Conservation (phyloP, 2,888 invertebrate species). For the Cephus spinipes region DNA sequence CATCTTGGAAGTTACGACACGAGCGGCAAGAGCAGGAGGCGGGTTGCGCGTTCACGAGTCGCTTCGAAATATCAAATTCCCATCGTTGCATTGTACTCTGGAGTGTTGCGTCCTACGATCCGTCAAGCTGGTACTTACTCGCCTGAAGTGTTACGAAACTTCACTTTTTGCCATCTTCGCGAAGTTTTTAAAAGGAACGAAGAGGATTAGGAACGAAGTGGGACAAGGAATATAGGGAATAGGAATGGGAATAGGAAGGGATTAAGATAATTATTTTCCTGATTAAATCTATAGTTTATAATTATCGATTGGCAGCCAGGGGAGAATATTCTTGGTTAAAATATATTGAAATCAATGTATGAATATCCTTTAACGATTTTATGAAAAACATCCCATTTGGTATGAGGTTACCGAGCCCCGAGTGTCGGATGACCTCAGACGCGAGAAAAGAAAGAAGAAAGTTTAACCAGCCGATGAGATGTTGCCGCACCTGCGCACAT, state of each 20-base stretch:
- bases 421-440: neutral
- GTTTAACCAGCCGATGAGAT: slow-evolving; percentile 46
- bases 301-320: neutral
- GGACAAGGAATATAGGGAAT: neutral
- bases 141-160: slow-evolving; percentile 43
- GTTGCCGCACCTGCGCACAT: slow-evolving; percentile 61
- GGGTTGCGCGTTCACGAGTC: neutral
- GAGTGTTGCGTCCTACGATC: slow-evolving; percentile 9
- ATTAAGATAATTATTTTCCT: neutral
- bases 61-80: slow-evolving; percentile 29
- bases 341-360: neutral
- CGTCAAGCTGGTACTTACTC: neutral
- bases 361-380: neutral
- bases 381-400: neutral
- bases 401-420: neutral
- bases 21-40: neutral
- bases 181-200: neutral
- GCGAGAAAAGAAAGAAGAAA: slow-evolving; percentile 53
- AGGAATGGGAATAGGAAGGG: too few relatives aligned
- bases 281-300: neutral
- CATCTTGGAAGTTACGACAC: neutral
- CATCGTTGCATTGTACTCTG: slow-evolving; percentile 31
- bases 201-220: neutral
- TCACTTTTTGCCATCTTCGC: slow-evolving; percentile 36
- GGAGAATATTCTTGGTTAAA: neutral